phyloP scores from a whole-genome alignment of 2,888 invertebrate genomes.

The Gymnosoma rotundatum region DNA sequence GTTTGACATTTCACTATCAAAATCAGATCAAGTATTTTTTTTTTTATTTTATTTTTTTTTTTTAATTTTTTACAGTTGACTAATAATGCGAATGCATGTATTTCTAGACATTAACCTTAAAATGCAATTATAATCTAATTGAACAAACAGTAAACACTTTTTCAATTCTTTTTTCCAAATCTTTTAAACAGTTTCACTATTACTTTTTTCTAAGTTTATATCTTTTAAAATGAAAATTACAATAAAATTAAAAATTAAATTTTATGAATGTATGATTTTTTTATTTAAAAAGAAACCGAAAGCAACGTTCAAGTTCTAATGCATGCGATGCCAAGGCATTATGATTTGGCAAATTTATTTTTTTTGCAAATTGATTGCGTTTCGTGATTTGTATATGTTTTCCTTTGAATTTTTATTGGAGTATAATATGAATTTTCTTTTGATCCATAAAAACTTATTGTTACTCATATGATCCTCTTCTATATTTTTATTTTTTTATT shows the following conservation, averaged over 20 bases:
- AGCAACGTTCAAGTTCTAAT: neutral
- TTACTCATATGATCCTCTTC: constrained; percentile 33
- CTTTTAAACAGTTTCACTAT: constrained; percentile 56
- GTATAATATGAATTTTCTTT: constrained; percentile 11
- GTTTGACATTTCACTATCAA: constrained; percentile 28
- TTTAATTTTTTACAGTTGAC: neutral
- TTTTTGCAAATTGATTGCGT: constrained; percentile 49
- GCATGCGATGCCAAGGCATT: constrained; percentile 29
- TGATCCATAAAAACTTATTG: constrained; percentile 1
- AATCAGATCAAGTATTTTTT: neutral
- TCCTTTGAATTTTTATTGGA: constrained; percentile 23
- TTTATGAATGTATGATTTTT: neutral
- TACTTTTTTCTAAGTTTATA: neutral
- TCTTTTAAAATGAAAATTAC: neutral
- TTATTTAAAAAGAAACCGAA: neutral
- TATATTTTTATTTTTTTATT: neutral
- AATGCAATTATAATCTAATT: too few species aligned
- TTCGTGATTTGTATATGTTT: constrained; percentile 21
- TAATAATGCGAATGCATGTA: constrained; percentile 3
- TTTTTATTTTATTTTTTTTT: too few species aligned
- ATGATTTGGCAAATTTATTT: constrained; percentile 43
- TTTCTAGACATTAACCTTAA: neutral
- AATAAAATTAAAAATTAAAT: constrained; percentile 41
- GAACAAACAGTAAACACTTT: too few species aligned
- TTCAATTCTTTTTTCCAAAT: constrained; percentile 22